Conservation (phyloP, 2,113 vertebrate species). For the Penelope pileata region DNA sequence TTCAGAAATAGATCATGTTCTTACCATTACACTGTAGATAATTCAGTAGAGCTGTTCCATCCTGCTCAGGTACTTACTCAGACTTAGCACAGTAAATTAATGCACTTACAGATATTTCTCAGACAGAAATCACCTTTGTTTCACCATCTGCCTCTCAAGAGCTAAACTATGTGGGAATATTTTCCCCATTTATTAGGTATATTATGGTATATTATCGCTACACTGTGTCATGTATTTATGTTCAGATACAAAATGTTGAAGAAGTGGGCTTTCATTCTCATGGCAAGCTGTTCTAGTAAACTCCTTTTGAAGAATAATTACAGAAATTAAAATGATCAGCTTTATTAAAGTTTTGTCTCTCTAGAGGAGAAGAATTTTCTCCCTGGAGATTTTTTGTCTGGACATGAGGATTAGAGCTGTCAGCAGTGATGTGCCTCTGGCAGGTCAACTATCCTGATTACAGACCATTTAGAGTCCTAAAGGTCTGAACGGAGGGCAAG, state of each 20-base stretch:
- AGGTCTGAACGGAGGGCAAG: neutral
- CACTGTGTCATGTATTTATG: neutral
- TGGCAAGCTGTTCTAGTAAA: neutral
- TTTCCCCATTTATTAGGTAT: neutral
- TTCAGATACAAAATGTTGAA: neutral
- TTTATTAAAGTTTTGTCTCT: neutral
- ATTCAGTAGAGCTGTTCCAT: neutral
- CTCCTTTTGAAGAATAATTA: conserved; percentile 25
- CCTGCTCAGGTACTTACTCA: rapidly evolving
- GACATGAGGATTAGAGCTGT: conserved; percentile 30
- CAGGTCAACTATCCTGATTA: neutral
- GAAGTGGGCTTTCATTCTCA: neutral
- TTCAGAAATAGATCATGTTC: neutral
- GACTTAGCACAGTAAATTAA: neutral
- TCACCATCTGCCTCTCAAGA: neutral
- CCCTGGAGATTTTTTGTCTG: conserved; percentile 26
- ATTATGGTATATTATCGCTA: neutral
- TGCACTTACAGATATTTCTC: no score
- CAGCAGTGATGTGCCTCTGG: neutral
- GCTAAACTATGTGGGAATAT: neutral
- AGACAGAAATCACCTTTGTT: neutral
- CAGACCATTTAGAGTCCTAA: neutral
- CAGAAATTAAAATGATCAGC: neutral
- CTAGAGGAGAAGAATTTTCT: neutral
- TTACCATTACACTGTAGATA: neutral